Percentiles rank a stretch among this genome's conserved stretches.
These are phyloP conservation scores for Phyllotreta striolata DNA, from an alignment of 2,888 invertebrate species.

Conservation along the genomic window DNA sequence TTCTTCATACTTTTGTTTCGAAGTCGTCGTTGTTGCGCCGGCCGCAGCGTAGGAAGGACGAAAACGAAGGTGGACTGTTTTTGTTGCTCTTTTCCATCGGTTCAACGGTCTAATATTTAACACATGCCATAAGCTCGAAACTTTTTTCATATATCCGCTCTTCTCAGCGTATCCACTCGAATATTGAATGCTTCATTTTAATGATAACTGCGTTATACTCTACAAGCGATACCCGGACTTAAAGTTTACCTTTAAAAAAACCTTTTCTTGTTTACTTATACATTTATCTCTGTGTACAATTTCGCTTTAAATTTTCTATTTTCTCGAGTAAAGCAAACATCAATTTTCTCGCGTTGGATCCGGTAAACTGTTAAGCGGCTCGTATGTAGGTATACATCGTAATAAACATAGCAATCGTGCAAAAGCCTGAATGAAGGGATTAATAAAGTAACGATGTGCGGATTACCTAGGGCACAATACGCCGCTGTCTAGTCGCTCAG, in stretches of 20 bases:
- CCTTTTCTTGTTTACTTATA: too few species aligned
- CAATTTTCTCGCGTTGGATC: too few species aligned
- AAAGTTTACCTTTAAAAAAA: too few species aligned
- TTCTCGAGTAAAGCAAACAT: too few species aligned
- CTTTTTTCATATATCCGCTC: slow-evolving; percentile 21
- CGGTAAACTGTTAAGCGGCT: too few species aligned
- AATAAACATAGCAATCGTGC: slow-evolving; percentile 4
- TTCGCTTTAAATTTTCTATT: too few species aligned
- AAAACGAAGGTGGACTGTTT: slow-evolving; percentile 36
- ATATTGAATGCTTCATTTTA: background rate
- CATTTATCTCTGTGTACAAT: too few species aligned
- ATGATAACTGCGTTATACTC: too few species aligned
- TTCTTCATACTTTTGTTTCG: slow-evolving; percentile 37
- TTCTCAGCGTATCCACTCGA: background rate
- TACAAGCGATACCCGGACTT: too few species aligned
- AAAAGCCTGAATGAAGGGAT: background rate
- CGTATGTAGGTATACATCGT: background rate
- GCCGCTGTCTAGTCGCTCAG: slow-evolving; percentile 8
- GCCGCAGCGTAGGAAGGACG: slow-evolving; percentile 32
- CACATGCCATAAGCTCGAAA: slow-evolving; percentile 32
- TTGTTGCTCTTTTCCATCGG: slow-evolving; percentile 25
- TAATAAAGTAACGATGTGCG: slow-evolving; percentile 11
- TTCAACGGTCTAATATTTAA: slow-evolving; percentile 40
- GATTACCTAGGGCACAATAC: slow-evolving; percentile 8
- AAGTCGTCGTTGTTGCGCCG: slow-evolving; percentile 13